These are phyloP conservation scores for Hydrophis major DNA, from an alignment of 2,797 vertebrate species.

Conservation along the genomic window DNA sequence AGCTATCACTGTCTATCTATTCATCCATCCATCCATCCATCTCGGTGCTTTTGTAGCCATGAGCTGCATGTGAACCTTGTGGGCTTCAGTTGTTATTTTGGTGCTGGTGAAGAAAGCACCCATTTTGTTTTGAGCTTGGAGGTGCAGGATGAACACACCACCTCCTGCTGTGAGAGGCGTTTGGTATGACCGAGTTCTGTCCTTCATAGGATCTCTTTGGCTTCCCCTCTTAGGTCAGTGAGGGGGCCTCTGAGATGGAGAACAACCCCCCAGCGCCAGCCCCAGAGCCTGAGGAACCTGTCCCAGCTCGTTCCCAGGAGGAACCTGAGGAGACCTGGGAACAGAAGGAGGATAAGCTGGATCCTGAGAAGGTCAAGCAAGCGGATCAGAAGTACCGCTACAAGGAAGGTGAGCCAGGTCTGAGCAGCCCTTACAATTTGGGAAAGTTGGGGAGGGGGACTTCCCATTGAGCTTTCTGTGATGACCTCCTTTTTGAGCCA, in stretches of 20 bases:
- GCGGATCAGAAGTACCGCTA: slow-evolving; percentile 90
- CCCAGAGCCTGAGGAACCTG: slow-evolving; percentile 60
- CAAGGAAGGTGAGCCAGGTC: slow-evolving; percentile 82
- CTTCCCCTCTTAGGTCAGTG: slow-evolving; percentile 69
- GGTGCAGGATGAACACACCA: too few species aligned
- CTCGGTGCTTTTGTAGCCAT: background rate
- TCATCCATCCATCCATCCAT: background rate
- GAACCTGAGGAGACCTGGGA: slow-evolving; percentile 92
- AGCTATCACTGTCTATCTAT: too few species aligned
- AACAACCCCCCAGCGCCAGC: slow-evolving; percentile 70
- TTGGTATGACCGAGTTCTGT: too few species aligned
- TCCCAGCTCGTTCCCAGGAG: slow-evolving; percentile 69
- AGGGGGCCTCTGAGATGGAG: slow-evolving; percentile 77
- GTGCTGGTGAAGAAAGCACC: background rate
- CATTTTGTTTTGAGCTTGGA: background rate
- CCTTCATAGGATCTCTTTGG: background rate
- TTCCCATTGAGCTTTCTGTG: background rate
- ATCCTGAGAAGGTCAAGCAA: slow-evolving; percentile 86
- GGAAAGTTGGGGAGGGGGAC: background rate
- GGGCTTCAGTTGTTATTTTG: background rate
- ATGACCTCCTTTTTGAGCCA: slow-evolving; percentile 9
- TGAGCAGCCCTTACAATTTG: background rate
- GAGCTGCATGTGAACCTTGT: background rate
- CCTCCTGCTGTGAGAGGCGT: too few species aligned
- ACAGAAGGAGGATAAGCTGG: slow-evolving; percentile 91